These are phyloP conservation scores for Xiphophorus hellerii DNA, from an alignment of 2,113 vertebrate species.

Conservation along the genomic window DNA sequence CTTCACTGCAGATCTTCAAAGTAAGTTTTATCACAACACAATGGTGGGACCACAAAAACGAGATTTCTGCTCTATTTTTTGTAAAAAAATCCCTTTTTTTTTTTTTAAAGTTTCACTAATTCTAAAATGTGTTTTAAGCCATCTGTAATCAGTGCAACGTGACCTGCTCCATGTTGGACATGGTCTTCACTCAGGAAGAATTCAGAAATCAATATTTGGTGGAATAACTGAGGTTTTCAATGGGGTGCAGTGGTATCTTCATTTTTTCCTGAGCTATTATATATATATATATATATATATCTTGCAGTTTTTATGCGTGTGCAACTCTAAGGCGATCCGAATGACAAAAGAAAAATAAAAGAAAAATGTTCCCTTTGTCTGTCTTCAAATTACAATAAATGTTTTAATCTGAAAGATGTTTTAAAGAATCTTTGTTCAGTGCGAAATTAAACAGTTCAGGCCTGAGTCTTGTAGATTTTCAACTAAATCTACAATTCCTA, in stretches of 20 bases:
- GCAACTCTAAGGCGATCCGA: too few relatives aligned
- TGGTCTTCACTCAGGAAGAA: too few relatives aligned
- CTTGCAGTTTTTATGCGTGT: too few relatives aligned
- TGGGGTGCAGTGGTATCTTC: too few relatives aligned
- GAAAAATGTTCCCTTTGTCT: too few relatives aligned
- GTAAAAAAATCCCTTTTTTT: background rate
- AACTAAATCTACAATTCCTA: too few relatives aligned
- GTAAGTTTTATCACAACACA: constrained; percentile 4
- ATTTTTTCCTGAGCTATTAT: too few relatives aligned
- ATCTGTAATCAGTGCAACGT: background rate
- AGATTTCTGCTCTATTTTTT: background rate
- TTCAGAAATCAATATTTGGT: too few relatives aligned
- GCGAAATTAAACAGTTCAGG: background rate
- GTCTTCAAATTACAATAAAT: background rate
- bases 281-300: too few relatives aligned
- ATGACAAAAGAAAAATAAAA: too few relatives aligned
- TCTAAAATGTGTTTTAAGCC: background rate
- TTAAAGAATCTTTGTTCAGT: background rate
- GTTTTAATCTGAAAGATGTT: background rate
- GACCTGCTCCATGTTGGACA: background rate
- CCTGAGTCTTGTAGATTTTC: background rate
- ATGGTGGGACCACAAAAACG: constrained; percentile 10
- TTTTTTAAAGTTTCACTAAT: background rate
- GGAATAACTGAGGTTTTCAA: too few relatives aligned
- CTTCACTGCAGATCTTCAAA: background rate